Evolutionary conservation across 2,888 invertebrate genomes (phyloP).

Genomic region (Strigamia transsilvanica): DNA sequence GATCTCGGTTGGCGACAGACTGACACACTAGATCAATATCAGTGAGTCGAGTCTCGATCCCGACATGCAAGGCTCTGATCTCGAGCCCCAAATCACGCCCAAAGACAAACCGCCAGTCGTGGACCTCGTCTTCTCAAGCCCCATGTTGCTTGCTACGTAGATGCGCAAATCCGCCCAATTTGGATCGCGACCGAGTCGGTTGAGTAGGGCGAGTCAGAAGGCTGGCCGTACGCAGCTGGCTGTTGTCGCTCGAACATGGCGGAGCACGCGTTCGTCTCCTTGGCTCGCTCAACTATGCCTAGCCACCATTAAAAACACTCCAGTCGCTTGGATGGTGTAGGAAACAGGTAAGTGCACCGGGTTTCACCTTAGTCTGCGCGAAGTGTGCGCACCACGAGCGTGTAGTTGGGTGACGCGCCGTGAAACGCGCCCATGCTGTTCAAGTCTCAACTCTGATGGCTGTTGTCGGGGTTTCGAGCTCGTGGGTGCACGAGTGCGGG

Average conservation of each 20-base stretch:
- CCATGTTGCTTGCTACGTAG: neutral
- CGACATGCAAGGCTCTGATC: conserved; percentile 21
- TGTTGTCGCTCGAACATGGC: conserved; percentile 32
- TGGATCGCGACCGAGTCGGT: neutral
- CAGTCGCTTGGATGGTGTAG: conserved; percentile 8
- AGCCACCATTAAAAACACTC: conserved; percentile 8
- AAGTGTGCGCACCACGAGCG: neutral
- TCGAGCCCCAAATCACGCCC: conserved; percentile 26
- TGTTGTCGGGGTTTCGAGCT: conserved; percentile 1
- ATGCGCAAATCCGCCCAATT: neutral
- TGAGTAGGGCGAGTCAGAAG: conserved; percentile 22
- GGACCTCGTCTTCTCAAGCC: conserved; percentile 4
- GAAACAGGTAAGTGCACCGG: neutral
- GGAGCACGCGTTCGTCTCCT: conserved; percentile 23
- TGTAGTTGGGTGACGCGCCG: neutral
- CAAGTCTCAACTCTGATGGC: neutral
- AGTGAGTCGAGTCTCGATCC: conserved; percentile 18
- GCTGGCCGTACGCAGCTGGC: conserved; percentile 30
- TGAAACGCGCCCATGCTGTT: neutral
- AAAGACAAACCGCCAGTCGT: conserved; percentile 20
- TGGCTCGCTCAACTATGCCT: conserved; percentile 14
- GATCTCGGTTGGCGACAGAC: conserved; percentile 26
- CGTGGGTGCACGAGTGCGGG: neutral
- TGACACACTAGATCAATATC: conserved; percentile 26
- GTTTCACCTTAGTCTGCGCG: neutral